A percentile compares a stretch with the other conserved stretches of the same genome.
These are phyloP conservation scores for Drosophila truncata DNA, from an alignment of 1,140 invertebrate genomes.

Conservation along the genomic window DNA sequence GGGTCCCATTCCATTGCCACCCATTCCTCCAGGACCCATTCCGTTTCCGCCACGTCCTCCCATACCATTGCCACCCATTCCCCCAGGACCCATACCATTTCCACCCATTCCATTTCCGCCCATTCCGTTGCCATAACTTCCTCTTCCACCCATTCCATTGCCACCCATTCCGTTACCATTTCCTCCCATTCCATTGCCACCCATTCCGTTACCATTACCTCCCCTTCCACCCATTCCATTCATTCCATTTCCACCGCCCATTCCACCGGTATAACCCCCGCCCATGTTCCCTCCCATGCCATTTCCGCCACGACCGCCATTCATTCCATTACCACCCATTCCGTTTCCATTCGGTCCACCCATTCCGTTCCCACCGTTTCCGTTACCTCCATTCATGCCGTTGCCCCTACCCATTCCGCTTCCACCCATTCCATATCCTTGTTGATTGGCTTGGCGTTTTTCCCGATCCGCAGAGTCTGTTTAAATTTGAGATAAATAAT, in stretches of 20 bases:
- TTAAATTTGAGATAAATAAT: neutral
- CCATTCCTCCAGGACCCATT: constrained; percentile 12
- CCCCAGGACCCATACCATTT: neutral
- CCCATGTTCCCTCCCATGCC: constrained; percentile 2
- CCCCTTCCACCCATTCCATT: constrained; percentile 10
- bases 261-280: constrained; percentile 5
- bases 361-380: constrained; percentile 10
- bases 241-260: constrained; percentile 13
- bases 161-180: constrained; percentile 10
- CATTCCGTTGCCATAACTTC: constrained; percentile 1
- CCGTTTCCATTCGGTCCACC: constrained; percentile 6
- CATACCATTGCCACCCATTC: constrained; percentile 16
- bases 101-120: constrained; percentile 5
- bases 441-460: constrained; percentile 31
- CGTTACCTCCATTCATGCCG: constrained; percentile 6
- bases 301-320: constrained; percentile 1
- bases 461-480: neutral
- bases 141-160: constrained; percentile 2
- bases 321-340: neutral
- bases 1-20: constrained; percentile 6
- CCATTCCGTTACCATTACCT: neutral
- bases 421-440: constrained; percentile 34
- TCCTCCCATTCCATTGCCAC: constrained; percentile 5
- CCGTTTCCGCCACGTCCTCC: neutral
- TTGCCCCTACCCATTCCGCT: constrained; percentile 24